Conservation (phyloP, 2,888 invertebrate species). For the Drosophila vallismaia region DNA sequence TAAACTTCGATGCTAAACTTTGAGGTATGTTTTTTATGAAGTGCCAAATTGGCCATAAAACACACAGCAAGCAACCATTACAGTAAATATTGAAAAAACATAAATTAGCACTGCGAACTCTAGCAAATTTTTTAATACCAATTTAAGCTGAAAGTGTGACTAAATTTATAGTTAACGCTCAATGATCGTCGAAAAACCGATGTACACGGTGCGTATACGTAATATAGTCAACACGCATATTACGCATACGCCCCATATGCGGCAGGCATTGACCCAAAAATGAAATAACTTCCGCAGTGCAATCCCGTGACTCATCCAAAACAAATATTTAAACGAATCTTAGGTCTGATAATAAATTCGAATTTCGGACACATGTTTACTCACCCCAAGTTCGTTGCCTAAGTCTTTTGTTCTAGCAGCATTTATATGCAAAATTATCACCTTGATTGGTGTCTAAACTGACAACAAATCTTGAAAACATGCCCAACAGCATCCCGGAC, state of each 20-base stretch:
- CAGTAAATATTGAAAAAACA: constrained; percentile 20
- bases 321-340: background rate
- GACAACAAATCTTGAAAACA: constrained; percentile 1
- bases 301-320: constrained; percentile 9
- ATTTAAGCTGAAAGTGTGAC: too few relatives aligned
- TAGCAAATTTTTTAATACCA: too few relatives aligned
- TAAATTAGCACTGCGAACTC: background rate
- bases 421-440: constrained; percentile 57
- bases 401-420: constrained; percentile 75
- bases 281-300: constrained; percentile 6
- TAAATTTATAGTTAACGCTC: too few relatives aligned
- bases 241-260: background rate
- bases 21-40: constrained; percentile 57
- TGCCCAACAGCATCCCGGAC: constrained; percentile 24
- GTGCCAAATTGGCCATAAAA: constrained; percentile 73
- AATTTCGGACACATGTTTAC: constrained; percentile 9
- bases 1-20: background rate
- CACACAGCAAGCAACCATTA: constrained; percentile 2
- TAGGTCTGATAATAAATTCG: constrained; percentile 10
- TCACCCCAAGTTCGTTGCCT: constrained; percentile 61
- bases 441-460: constrained; percentile 50
- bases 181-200: too few relatives aligned
- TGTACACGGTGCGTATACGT: background rate
- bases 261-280: background rate
- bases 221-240: background rate